Evolutionary conservation across 2,113 vertebrate genomes (phyloP).

Genomic region (Platichthys flesus): DNA sequence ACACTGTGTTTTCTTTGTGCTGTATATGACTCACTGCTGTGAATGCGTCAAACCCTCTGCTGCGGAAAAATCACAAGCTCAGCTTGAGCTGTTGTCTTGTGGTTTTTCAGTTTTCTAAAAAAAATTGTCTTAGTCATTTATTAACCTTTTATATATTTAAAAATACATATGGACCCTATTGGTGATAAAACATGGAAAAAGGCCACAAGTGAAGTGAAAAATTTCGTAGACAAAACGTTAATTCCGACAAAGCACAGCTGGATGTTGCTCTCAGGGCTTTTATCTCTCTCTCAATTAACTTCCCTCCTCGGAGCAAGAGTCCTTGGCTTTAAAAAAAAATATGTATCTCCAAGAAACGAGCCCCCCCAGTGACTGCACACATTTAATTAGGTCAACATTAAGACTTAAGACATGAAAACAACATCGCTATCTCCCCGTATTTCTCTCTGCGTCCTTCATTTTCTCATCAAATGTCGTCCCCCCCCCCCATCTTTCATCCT

Average conservation of each 20-base stretch:
- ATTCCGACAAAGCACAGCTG: neutral
- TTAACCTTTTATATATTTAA: neutral
- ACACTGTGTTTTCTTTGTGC: too few species aligned
- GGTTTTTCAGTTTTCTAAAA: neutral
- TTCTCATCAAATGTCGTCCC: neutral
- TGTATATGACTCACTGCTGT: too few species aligned
- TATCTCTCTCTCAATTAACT: slow-evolving; percentile 24
- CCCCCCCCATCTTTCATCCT: neutral
- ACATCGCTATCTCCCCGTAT: slow-evolving; percentile 15
- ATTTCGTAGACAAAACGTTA: neutral
- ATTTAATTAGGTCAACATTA: slow-evolving; percentile 67
- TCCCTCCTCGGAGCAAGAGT: slow-evolving; percentile 11
- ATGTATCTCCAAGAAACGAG: slow-evolving; percentile 30
- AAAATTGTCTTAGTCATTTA: neutral
- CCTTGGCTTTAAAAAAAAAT: slow-evolving; percentile 28
- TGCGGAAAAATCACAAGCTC: neutral
- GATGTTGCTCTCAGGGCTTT: neutral
- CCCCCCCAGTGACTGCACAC: slow-evolving; percentile 13
- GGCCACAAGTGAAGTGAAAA: neutral
- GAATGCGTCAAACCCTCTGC: too few species aligned
- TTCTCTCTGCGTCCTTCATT: slow-evolving; percentile 16
- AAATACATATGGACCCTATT: neutral
- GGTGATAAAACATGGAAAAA: neutral
- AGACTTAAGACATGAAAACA: slow-evolving; percentile 34
- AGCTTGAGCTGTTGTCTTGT: slow-evolving; percentile 2